These are phyloP conservation scores for Pterocles gutturalis DNA, from an alignment of 2,113 vertebrate species.

Conservation along the genomic window DNA sequence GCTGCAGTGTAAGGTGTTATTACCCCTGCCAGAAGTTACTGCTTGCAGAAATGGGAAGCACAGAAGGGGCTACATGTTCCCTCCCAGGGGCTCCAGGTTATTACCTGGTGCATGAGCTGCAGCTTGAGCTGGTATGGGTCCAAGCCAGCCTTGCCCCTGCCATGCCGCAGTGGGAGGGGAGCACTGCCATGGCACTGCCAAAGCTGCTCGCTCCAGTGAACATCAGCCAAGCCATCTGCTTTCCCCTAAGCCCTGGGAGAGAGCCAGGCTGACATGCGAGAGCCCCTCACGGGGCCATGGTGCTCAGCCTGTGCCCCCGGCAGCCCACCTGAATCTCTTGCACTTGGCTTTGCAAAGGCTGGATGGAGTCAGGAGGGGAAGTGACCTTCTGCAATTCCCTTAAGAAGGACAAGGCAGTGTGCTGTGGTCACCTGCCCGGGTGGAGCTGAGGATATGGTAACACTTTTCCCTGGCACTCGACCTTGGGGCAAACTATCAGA, in stretches of 20 bases:
- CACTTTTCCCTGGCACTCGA: accelerated
- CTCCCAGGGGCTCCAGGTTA: not conserved
- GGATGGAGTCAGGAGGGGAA: not conserved
- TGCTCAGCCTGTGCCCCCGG: not conserved
- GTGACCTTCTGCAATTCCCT: not conserved
- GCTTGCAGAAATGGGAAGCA: not conserved
- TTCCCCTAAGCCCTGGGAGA: not conserved
- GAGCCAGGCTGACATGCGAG: not conserved
- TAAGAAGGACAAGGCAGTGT: not conserved
- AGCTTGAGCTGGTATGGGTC: not conserved
- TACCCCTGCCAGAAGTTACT: not conserved
- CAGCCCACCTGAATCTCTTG: not conserved
- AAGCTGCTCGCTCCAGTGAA: not conserved
- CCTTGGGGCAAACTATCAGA: not conserved
- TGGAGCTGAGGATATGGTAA: not conserved
- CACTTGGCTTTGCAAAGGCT: not conserved
- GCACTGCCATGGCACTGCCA: not conserved
- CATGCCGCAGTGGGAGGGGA: accelerated
- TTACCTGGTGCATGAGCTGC: not conserved
- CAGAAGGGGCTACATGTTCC: not conserved
- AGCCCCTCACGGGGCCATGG: not conserved
- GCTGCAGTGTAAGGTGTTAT: not conserved
- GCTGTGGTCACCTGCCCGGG: not conserved
- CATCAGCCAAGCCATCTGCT: not conserved
- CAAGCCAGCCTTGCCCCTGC: not conserved